Evolutionary conservation across 2,797 vertebrate species (phyloP), one percentile per base, ranked within the genome.

Genomic region (Thamnophis elegans): DNA sequence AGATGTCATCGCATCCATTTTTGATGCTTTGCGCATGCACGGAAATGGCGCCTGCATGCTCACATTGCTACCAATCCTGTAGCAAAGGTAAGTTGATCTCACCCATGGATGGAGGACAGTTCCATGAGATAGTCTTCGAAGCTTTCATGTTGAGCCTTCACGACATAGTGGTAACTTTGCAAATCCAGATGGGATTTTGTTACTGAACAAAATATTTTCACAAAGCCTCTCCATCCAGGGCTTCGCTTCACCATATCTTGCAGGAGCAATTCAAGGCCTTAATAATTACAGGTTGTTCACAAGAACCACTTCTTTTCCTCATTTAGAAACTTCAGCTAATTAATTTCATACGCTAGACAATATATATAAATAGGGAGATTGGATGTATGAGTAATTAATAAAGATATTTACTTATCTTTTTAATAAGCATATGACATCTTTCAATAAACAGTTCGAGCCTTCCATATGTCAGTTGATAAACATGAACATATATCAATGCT

Each of bases 381-480:
- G 32, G 92, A 82, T 92, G 90, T 94, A 32, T 59, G 95, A 97
- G 92, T 94, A 95, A 96, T 95, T 92, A 94, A 68, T 62, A 68
- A 36, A 91, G 94, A 65, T 93, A 96, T 93, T 95, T 94, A 94
- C 97, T 92, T 28, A 28, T 16, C 28, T 95, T 94, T 95, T 96
- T 92, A 78, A 36, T 93, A 97, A 97, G 96, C 88, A 95, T 94
- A 91, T 94, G 86, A 95, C 95, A 62, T 59, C 42, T 93, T 96
- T 93, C 94, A 96, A 94, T 96, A 96, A 97, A 92, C 94, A 95
- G 95, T 95, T 95, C 92, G 95, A 86, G 90, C 82, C 93, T 96
- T 96, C 94, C 94, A 93, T 89, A 60, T 92, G 93, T 96, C 95
- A 96, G 93, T 92, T 85, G 93, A 95, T 20, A 90, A 93, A 96